These are phyloP conservation scores for Cyclura pinguis DNA, from an alignment of 2,797 vertebrate genomes.

Conservation along the genomic window DNA sequence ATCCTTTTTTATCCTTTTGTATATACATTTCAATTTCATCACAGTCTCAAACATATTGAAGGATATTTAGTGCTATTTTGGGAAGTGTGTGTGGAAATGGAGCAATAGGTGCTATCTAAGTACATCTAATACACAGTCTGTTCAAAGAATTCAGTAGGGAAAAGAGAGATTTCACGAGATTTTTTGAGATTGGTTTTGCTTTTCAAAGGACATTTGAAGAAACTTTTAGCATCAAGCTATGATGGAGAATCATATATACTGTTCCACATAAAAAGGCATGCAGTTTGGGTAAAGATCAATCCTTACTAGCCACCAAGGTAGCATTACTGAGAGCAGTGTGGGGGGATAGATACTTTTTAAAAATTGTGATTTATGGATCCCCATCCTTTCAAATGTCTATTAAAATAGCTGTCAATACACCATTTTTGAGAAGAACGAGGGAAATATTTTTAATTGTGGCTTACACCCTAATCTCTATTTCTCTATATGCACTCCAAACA, in stretches of 20 bases:
- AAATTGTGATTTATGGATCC: background rate
- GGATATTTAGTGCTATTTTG: background rate
- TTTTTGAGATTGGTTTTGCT: slow-evolving; percentile 1
- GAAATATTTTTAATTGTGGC: background rate
- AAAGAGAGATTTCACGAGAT: background rate
- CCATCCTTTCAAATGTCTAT: background rate
- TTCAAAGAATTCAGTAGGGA: background rate
- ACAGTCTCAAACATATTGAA: background rate
- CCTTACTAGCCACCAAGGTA: background rate
- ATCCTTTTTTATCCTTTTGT: background rate
- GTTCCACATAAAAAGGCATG: background rate
- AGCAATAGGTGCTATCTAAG: slow-evolving; percentile 5
- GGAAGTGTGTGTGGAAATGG: background rate
- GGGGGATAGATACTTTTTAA: background rate
- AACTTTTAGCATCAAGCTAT: background rate
- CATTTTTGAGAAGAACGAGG: background rate
- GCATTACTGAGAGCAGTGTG: background rate
- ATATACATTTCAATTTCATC: background rate
- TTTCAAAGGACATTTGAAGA: background rate
- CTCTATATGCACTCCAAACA: background rate
- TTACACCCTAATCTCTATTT: background rate
- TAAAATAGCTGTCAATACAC: background rate
- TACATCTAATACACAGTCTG: slow-evolving; percentile 33
- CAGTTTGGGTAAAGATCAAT: background rate
- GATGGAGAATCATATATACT: background rate